Evolutionary conservation across 1,140 invertebrate genomes (phyloP), one percentile per base, ranked within the genome.

Genomic region (Orchesella cincta): DNA sequence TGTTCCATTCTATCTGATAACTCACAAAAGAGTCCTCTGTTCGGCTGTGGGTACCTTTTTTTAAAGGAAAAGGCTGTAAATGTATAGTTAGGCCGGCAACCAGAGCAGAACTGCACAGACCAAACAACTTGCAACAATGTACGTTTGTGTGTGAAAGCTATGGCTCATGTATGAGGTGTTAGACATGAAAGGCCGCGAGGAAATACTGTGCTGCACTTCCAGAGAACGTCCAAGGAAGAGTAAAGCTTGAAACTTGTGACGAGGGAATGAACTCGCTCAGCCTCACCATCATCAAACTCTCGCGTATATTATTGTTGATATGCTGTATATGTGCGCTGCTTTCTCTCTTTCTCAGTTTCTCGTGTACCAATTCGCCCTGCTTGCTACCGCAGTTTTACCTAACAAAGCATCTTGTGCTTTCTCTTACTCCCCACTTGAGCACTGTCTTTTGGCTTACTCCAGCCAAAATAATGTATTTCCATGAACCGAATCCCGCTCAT

Each of bases 391-490:
- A 46, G 39, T 46, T 57, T 57, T 57, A 12, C 54, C 54, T n/a
- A 12, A 23, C 8, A 57, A 57, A 57, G 23, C 54, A 57, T 57
- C 54, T 23, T 14, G 26, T 23, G 26, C 39, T 46, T n/a, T n/a
- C n/a, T n/a, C n/a, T n/a, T n/a, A n/a, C n/a, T n/a, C n/a, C n/a
- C n/a, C 39, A 46, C 54, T 57, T 23, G 54, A 57, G 8, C 26
- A 57, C 12, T 16, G 54, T 57, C n/a, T 26, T 57, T 23, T 23
- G n/a, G n/a, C 26, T 57, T 57, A 18, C 54, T 57, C 54, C n/a
- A n/a, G n/a, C n/a, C n/a, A n/a, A n/a, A n/a, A 18, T n/a, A 57
- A 57, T 57, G 54, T 23, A 57, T 57, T 67, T 67, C 62, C n/a
- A 67, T 67, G 31, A 29, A 67, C 31, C 62, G 62, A 67, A 33